Base-by-base conservation (phyloP, 2,888 invertebrate species). In the Ypsolopha scabrella region DNA sequence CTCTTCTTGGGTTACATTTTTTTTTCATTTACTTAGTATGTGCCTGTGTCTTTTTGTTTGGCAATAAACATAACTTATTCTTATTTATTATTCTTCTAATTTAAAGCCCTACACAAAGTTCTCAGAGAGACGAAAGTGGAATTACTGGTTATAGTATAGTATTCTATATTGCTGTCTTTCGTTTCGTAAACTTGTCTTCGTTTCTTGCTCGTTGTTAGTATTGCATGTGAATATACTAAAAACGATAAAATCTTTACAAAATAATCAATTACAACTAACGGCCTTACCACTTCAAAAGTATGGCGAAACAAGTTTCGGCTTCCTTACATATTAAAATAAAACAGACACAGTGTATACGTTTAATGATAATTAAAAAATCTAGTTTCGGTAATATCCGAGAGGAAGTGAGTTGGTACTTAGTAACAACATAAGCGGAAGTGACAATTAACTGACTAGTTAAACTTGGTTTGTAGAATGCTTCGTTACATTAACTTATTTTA, bases 341-440 rank as follows among this genome's bases (percentile, higher is more conserved):
- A 43, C 43, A 24, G 41, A 43, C 14, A 43, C 43, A 43, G 14
- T 43, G 24, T 24, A n/a, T n/a, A 6, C 13, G 24, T 13, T 33
- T 49, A 24, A 49, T 35, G 48, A 48, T 48, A 48, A 48, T 48
- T 48, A 37, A 57, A 37, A 34, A 57, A 61, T 62, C 62, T 54
- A 60, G 67, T 70, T 72, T 73, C 59, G 64, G 62, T 54, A 60
- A 57, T 63, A 59, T 61, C 64, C 53, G 60, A 58, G 61, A 68
- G 75, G 73, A 77, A 74, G 67, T 64, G 60, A 64, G 62, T 66
- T 62, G 60, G n/a, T n/a, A n/a, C n/a, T n/a, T 24, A 24, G 2
- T 24, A 2, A 24, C 24, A 65, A 68, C 63, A 54, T 64, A 58
- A 68, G 67, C 73, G 75, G 74, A 75, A 74, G 65, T 61, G 33